A percentile compares a stretch with the other conserved stretches of the same genome.
phyloP scores from a whole-genome alignment of 2,888 invertebrate genomes.

The Heliconius erato region DNA sequence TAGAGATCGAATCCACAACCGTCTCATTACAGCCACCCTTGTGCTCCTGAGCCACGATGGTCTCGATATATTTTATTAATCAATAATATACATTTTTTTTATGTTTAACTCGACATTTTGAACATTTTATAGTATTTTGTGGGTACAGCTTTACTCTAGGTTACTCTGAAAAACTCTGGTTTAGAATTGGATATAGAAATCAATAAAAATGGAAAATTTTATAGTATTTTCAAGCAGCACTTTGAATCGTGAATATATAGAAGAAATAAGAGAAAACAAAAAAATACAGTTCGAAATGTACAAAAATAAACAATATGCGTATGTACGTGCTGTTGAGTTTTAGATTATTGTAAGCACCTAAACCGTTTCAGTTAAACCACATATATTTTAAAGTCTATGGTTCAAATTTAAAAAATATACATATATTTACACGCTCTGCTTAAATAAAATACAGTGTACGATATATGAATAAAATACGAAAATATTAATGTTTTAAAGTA shows the following conservation, averaged over 20 bases:
- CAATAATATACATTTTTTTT: no score
- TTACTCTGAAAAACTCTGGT: not conserved
- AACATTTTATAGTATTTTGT: not conserved
- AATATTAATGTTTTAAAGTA: not conserved
- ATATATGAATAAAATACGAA: not conserved
- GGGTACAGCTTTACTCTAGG: no score
- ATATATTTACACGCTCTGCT: not conserved
- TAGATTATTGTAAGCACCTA: not conserved
- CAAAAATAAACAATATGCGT: not conserved
- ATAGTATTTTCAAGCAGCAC: not conserved
- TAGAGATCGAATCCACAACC: no score
- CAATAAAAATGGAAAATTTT: not conserved
- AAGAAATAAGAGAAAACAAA: not conserved
- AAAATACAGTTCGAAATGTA: not conserved
- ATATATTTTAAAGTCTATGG: not conserved
- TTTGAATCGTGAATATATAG: slow-evolving; percentile 5
- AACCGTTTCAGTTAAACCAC: not conserved
- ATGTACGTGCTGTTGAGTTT: slow-evolving; percentile 6
- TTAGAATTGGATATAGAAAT: not conserved
- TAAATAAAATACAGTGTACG: not conserved
- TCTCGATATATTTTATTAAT: no score
- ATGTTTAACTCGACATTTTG: not conserved
- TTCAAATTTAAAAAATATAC: not conserved
- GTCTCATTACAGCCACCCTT: no score
- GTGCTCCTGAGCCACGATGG: no score